phyloP scores from a whole-genome alignment of 1,140 invertebrate species.

The Brachionus rotundiformis region DNA sequence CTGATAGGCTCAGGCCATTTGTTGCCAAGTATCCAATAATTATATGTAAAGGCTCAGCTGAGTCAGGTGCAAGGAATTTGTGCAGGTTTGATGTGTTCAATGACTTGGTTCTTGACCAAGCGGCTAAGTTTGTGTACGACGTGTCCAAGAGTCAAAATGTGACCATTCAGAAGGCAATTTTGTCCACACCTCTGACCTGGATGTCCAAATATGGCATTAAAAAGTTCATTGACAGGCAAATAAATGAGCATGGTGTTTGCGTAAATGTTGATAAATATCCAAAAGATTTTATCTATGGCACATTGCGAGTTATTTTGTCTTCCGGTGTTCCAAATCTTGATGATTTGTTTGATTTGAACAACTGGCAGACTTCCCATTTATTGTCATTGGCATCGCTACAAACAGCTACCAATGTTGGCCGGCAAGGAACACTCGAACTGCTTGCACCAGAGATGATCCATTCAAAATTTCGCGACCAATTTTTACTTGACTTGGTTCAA shows the following conservation, averaged over 20 bases:
- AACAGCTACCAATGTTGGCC: conserved; percentile 17
- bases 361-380: neutral
- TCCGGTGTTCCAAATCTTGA: neutral
- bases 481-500: neutral
- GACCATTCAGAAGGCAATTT: conserved; percentile 12
- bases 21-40: neutral
- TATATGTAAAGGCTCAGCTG: conserved; percentile 14
- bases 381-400: neutral
- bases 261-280: conserved; percentile 19
- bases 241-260: neutral
- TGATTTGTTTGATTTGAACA: conserved; percentile 1
- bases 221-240: conserved; percentile 15
- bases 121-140: neutral
- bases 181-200: conserved; percentile 4
- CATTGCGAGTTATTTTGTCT: neutral
- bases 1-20: neutral
- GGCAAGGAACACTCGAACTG: conserved; percentile 8
- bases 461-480: neutral
- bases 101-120: neutral
- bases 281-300: conserved; percentile 10
- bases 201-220: neutral
- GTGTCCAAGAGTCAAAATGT: conserved; percentile 29
- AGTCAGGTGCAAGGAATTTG: conserved; percentile 6
- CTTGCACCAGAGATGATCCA: neutral
- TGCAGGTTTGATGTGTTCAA: neutral